Evolutionary conservation across 2,113 vertebrate species (phyloP), one percentile per base, ranked within the genome.

Genomic region (Rana temporaria): DNA sequence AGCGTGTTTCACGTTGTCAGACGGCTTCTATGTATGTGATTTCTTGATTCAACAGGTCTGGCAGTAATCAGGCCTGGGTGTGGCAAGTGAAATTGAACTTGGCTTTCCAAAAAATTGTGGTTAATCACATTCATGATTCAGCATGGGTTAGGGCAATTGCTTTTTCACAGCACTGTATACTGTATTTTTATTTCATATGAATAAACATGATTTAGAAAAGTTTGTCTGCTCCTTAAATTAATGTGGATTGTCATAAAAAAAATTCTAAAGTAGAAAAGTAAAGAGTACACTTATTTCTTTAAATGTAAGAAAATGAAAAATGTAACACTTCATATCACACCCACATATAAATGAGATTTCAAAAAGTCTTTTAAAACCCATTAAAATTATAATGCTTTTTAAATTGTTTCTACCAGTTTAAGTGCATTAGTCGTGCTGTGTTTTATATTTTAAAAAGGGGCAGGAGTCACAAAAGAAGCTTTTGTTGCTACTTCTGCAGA

Each of bases 311-410:
- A 60, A 74, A n/a, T 38, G 72, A 24, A 78, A 78, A 66, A 18
- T 65, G 60, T 52, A 77, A 78, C 75, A 78, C 62, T 66, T 78
- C 62, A 78, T 78, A 78, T 78, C 38, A 78, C 75, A 66, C 75
- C 75, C 75, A 78, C 75, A 78, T 78, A 78, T 56, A 78, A 78
- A 78, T 66, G 75, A 78, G 62, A 78, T 66, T 78, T 65, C 60
- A 78, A 65, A 78, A 78, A 78, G 75, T 65, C 48, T 65, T 65
- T 64, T 55, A 65, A 66, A 78, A 65, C 22, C 75, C 75, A 78
- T 78, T 78, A 78, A 78, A 78, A 78, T 66, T 78, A 66, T 78
- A 78, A 78, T 78, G 75, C 75, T 65, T 78, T 78, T 66, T 78
- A 78, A 78, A 78, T 78, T 78, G 75, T 66, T 78, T 66, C 63